Conservation (phyloP, 2,113 vertebrate genomes). For the Podarcis muralis region DNA sequence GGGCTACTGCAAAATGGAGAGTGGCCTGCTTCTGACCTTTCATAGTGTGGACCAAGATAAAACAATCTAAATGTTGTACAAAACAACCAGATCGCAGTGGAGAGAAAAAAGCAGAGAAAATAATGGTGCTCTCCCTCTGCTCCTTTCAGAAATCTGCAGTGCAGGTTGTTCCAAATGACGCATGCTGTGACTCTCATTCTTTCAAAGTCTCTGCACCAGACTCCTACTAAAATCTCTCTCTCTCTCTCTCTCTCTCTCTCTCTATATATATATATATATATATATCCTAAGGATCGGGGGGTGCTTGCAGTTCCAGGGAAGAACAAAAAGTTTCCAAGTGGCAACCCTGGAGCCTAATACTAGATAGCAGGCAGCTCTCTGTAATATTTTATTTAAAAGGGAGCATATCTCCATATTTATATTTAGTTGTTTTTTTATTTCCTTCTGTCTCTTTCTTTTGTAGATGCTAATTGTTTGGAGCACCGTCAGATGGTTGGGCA, state of each 20-base stretch:
- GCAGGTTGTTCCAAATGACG: background rate
- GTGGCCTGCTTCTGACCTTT: background rate
- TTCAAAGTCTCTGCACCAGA: background rate
- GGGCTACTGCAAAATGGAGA: background rate
- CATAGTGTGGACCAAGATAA: background rate
- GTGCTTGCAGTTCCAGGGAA: constrained; percentile 46
- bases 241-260: background rate
- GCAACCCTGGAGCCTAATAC: constrained; percentile 47
- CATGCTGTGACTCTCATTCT: background rate
- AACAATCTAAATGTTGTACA: background rate
- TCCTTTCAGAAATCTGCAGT: background rate
- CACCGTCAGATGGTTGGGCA: constrained; percentile 68
- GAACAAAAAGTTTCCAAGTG: constrained; percentile 51
- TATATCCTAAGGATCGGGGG: constrained; percentile 62
- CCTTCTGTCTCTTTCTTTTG: constrained; percentile 29
- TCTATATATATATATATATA: constrained; percentile 39
- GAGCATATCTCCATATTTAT: constrained; percentile 48
- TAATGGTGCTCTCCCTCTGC: background rate
- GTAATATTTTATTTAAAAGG: constrained; percentile 53
- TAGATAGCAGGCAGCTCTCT: constrained; percentile 50
- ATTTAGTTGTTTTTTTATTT: constrained; percentile 44
- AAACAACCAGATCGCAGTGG: background rate
- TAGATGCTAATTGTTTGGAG: constrained; percentile 76
- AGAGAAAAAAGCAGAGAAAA: background rate
- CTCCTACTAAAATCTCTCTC: constrained; percentile 40